Evolutionary conservation across 2,113 vertebrate species (phyloP).

Genomic region (Aramus guarauna): DNA sequence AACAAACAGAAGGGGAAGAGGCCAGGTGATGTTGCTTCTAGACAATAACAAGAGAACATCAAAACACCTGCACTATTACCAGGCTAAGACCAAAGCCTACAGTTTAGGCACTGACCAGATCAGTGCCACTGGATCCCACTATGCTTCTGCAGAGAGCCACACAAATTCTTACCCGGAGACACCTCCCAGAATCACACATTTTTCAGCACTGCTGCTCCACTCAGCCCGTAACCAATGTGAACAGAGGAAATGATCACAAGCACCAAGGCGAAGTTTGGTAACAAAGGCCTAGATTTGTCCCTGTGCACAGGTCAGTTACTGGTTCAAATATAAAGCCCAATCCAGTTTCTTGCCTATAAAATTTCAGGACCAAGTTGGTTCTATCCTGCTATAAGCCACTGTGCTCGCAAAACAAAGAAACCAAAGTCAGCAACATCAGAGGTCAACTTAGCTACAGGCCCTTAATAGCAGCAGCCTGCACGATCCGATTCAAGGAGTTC

Average conservation of each 20-base stretch:
- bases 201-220: not conserved
- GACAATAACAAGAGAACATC: not conserved
- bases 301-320: not conserved
- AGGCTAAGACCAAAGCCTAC: not conserved
- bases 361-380: accelerated
- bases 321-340: not conserved
- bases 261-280: not conserved
- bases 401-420: not conserved
- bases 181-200: not conserved
- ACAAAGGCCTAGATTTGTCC: too few relatives aligned
- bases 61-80: not conserved
- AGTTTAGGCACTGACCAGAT: not conserved
- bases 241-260: not conserved
- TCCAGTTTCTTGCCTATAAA: not conserved
- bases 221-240: not conserved
- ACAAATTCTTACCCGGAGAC: not conserved
- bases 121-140: not conserved
- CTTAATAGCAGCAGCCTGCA: not conserved
- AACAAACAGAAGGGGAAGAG: not conserved
- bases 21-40: not conserved
- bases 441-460: too few relatives aligned
- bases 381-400: not conserved
- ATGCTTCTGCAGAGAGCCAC: not conserved
- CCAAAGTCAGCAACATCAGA: not conserved
- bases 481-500: not conserved